Percentiles rank a stretch among this genome's conserved stretches.
Evolutionary conservation across 2,797 vertebrate species (phyloP).

Genomic region (Enteromius paludinosus): DNA sequence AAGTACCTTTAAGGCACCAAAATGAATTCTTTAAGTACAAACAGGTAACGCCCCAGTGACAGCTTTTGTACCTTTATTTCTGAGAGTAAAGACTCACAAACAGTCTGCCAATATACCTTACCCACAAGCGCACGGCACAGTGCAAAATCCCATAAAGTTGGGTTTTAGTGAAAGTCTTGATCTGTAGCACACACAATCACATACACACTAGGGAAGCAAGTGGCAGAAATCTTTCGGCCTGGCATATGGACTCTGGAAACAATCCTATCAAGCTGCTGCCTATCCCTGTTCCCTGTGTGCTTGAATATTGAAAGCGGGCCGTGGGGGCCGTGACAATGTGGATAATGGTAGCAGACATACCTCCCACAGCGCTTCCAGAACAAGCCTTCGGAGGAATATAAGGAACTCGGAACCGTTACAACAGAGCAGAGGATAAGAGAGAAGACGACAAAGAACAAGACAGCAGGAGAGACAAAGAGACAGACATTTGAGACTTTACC

Average conservation of each 20-base stretch:
- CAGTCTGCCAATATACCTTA: neutral
- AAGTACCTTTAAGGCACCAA: no score
- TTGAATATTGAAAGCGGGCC: slow-evolving; percentile 26
- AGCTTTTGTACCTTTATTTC: no score
- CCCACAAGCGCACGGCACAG: neutral
- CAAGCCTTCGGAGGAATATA: slow-evolving; percentile 13
- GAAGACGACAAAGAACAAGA: slow-evolving; percentile 13
- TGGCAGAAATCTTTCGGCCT: slow-evolving; percentile 9
- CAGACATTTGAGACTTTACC: slow-evolving; percentile 1
- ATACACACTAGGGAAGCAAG: slow-evolving; percentile 2
- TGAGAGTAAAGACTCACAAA: neutral
- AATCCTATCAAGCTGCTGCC: slow-evolving; percentile 32
- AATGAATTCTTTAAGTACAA: no score
- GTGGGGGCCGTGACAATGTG: slow-evolving; percentile 27
- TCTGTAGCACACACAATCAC: slow-evolving; percentile 21
- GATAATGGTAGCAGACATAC: slow-evolving; percentile 31
- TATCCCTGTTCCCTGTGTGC: neutral
- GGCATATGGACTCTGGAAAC: slow-evolving; percentile 24
- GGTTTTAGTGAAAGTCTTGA: slow-evolving; percentile 1
- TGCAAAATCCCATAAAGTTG: neutral
- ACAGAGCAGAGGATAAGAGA: neutral
- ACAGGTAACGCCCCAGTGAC: no score
- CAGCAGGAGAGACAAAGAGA: neutral
- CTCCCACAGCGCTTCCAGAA: slow-evolving; percentile 23
- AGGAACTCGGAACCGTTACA: neutral